Evolutionary conservation across 2,797 vertebrate species (phyloP).

Genomic region (Lycodopsis pacificus): DNA sequence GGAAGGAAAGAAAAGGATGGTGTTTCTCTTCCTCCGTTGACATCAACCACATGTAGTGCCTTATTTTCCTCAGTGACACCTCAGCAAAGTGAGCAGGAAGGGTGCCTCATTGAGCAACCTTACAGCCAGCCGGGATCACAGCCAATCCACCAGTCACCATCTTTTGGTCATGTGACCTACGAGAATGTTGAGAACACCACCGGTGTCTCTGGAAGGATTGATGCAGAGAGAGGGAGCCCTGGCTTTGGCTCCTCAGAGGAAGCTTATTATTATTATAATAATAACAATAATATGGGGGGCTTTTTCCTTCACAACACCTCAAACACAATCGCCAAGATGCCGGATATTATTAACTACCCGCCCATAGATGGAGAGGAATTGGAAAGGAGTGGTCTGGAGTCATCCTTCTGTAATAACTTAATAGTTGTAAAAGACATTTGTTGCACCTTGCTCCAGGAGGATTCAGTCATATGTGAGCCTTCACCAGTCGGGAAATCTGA

Average conservation of each 20-base stretch:
- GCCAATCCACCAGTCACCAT: conserved; percentile 60
- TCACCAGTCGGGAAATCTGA: conserved; percentile 13
- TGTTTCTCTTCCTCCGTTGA: conserved; percentile 37
- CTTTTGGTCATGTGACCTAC: conserved; percentile 74
- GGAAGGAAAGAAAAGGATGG: conserved; percentile 21
- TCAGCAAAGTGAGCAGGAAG: conserved; percentile 47
- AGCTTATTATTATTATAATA: not conserved
- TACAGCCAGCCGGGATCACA: conserved; percentile 38
- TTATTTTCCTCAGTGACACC: conserved; percentile 43
- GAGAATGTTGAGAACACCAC: conserved; percentile 62
- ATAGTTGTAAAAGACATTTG: conserved; percentile 26
- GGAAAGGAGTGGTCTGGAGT: conserved; percentile 67
- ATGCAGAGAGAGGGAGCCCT: conserved; percentile 18
- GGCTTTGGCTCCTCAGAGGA: conserved; percentile 26
- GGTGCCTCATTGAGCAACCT: conserved; percentile 46
- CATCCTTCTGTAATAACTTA: conserved; percentile 28
- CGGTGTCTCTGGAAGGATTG: conserved; percentile 31
- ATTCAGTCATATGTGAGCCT: conserved; percentile 36
- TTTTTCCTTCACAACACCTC: conserved; percentile 68
- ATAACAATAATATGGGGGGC: conserved; percentile 5
- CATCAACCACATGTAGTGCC: conserved; percentile 65
- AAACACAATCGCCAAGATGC: conserved; percentile 61
- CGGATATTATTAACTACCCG: conserved; percentile 79
- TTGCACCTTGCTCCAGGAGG: conserved; percentile 17
- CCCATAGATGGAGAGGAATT: conserved; percentile 79